A percentile compares a stretch with the other conserved stretches of the same genome.
phyloP scores from a whole-genome alignment of 2,113 vertebrate genomes.

The Pangasianodon hypophthalmus region DNA sequence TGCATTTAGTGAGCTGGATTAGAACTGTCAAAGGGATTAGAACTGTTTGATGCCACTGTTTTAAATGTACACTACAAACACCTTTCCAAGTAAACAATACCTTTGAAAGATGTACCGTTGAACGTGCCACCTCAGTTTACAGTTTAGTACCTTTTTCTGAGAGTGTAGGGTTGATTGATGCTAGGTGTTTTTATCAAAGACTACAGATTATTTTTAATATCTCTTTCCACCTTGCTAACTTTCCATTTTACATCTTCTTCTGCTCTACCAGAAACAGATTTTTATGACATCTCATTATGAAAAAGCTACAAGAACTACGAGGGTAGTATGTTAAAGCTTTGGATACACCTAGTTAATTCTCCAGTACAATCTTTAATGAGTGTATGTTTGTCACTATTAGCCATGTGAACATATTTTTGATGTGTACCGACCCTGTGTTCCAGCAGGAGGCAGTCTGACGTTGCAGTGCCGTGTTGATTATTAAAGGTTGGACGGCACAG shows the following conservation, averaged over 20 bases:
- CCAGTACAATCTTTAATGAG: background rate
- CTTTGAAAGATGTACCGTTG: background rate
- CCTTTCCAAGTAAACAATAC: background rate
- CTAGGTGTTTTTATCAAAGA: background rate
- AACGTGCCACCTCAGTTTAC: background rate
- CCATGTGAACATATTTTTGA: constrained; percentile 1
- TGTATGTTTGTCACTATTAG: background rate
- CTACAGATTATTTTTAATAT: background rate
- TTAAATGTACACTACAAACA: background rate
- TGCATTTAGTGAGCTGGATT: background rate
- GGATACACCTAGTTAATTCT: background rate
- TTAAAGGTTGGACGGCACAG: background rate
- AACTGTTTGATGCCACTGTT: background rate
- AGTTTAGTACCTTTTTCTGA: background rate
- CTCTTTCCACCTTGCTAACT: background rate
- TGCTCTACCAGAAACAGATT: background rate
- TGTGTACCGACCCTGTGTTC: constrained; percentile 12
- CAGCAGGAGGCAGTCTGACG: constrained; percentile 57
- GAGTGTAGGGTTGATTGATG: background rate
- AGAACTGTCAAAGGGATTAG: background rate
- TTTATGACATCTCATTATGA: background rate
- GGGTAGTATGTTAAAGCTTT: background rate
- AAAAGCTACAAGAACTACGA: background rate
- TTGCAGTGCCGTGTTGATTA: constrained; percentile 12
- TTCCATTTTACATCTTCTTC: background rate